Base-by-base conservation (phyloP, 92 coral and sea anemone genomes). In the Phenganax marumi region DNA sequence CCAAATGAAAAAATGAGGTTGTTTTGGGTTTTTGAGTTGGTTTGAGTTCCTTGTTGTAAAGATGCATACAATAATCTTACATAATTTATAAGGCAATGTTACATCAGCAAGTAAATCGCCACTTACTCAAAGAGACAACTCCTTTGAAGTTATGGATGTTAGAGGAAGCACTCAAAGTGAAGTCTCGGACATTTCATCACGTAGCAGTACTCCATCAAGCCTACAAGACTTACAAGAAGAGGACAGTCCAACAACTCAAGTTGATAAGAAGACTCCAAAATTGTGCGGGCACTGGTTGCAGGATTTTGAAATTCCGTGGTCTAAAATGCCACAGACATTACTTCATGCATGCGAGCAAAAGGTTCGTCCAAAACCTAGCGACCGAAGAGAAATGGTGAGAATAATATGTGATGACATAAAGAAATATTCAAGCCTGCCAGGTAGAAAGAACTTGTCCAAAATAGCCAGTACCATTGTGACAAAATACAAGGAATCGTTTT, bases 361-460 rank as follows among this genome's bases (percentile, higher is more conserved):
- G 54, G 79, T 73, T 50, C 52, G 77, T 43, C 25, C 57, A 50
- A 72, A 25, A 49, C 77, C 77, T 12, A 49, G 53, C 12, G 79
- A 73, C 54, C 57, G 62, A 50, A 14, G 79, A 48, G 60, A 73
- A 51, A 73, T 73, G 79, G 75, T 70, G 24, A 26, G 75, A 70
- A 70, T 70, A 33, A 14, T 70, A 8, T 70, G 75, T 49, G 75
- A 70, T 70, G 75, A 70, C 39, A 46, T 70, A 70, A 43, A 18
- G 46, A 43, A 46, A 51, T 14, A 70, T 43, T 70, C 75, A 46
- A 43, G 23, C 75, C 52, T 73, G 60, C 33, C 79, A 6, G 79
- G 79, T 22, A 73, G 79, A 51, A 73, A 73, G 17, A 73, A 73
- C 76, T 71, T 71, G 54, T 71, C 76, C 24, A 71, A 71, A 71